Conservation (phyloP, 2,888 invertebrate genomes). For the Dasysyrphus albostriatus region DNA sequence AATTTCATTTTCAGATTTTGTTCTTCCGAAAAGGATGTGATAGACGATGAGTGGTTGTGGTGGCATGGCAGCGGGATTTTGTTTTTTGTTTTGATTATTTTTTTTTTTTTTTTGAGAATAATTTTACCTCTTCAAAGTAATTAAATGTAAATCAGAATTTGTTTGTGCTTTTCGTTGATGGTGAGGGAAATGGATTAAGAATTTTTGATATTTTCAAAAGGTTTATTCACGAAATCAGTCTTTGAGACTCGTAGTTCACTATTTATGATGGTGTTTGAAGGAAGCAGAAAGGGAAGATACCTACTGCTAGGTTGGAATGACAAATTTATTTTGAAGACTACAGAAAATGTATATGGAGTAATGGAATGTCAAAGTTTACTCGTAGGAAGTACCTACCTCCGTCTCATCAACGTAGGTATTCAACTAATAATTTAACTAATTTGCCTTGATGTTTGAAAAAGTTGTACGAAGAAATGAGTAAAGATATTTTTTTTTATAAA, state of each 20-base stretch:
- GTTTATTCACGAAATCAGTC: slow-evolving; percentile 63
- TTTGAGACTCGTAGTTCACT: slow-evolving; percentile 26
- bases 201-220: slow-evolving; percentile 53
- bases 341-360: slow-evolving; percentile 35
- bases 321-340: slow-evolving; percentile 34
- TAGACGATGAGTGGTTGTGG: slow-evolving; percentile 50
- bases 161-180: slow-evolving; percentile 38
- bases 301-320: slow-evolving; percentile 2
- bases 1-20: slow-evolving; percentile 70
- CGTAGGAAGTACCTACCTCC: background rate
- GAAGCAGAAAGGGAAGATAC: background rate
- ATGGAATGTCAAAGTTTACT: slow-evolving; percentile 21
- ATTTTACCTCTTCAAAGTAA: slow-evolving; percentile 56
- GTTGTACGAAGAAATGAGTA: background rate
- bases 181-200: slow-evolving; percentile 54
- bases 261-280: slow-evolving; percentile 17
- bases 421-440: background rate
- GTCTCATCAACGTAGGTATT: background rate
- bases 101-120: background rate
- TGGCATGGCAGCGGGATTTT: slow-evolving; percentile 12
- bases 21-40: slow-evolving; percentile 70
- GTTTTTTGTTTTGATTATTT: background rate
- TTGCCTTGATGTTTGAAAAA: slow-evolving; percentile 4
- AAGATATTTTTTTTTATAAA: background rate
- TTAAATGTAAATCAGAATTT: slow-evolving; percentile 75